These are phyloP conservation scores for Chorisops tibialis DNA, from an alignment of 2,888 invertebrate species.

Conservation along the genomic window DNA sequence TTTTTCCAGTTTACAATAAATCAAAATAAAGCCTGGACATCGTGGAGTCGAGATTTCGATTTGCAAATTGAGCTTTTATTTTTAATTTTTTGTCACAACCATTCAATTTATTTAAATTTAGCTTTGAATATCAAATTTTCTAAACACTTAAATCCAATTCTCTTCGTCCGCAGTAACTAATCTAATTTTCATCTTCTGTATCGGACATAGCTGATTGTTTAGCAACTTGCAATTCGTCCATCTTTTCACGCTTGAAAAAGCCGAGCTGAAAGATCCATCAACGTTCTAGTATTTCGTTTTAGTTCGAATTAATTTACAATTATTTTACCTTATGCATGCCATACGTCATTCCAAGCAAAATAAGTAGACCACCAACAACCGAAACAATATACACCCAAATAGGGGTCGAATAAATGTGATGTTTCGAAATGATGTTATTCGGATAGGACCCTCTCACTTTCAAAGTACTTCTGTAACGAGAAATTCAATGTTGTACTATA, in stretches of 20 bases:
- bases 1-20: too few relatives aligned
- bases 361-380: slow-evolving; percentile 49
- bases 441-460: slow-evolving; percentile 43
- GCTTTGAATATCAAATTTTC: too few relatives aligned
- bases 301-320: slow-evolving; percentile 1
- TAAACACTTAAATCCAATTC: too few relatives aligned
- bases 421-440: slow-evolving; percentile 50
- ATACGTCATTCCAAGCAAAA: slow-evolving; percentile 49
- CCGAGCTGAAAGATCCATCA: slow-evolving; percentile 46
- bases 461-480: slow-evolving; percentile 37
- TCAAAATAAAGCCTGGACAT: too few relatives aligned
- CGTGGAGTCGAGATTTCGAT: too few relatives aligned
- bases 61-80: too few relatives aligned
- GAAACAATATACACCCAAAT: slow-evolving; percentile 54
- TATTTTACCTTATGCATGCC: slow-evolving; percentile 47
- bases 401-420: slow-evolving; percentile 44
- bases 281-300: background rate
- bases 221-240: slow-evolving; percentile 50
- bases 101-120: too few relatives aligned
- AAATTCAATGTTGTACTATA: background rate
- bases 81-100: too few relatives aligned
- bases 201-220: background rate
- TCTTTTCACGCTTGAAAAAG: slow-evolving; percentile 54
- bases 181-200: too few relatives aligned
- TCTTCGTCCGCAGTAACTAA: too few relatives aligned